Evolutionary conservation across 2,113 vertebrate genomes (phyloP).

Genomic region (Poeciliopsis turrubarensis): DNA sequence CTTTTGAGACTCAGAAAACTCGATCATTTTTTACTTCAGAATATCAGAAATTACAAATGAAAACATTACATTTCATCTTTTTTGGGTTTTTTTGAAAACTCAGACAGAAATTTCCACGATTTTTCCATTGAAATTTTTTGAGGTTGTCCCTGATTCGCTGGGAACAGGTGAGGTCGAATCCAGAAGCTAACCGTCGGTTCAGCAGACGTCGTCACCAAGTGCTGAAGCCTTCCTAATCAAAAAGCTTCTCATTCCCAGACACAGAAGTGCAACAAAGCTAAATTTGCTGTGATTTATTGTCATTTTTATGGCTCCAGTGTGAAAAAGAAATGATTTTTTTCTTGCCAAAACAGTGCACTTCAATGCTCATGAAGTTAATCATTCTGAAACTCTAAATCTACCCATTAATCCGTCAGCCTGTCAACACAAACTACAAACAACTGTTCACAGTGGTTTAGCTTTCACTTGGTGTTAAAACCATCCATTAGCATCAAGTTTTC

Average conservation of each 20-base stretch:
- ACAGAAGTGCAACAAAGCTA: background rate
- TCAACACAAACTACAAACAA: slow-evolving; percentile 9
- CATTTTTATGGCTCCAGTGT: slow-evolving; percentile 26
- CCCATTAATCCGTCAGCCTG: slow-evolving; percentile 18
- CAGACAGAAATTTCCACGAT: too few relatives aligned
- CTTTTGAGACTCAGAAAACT: too few relatives aligned
- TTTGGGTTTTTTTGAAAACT: too few relatives aligned
- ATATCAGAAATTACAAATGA: too few relatives aligned
- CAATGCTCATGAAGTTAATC: slow-evolving; percentile 1
- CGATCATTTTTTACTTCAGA: too few relatives aligned
- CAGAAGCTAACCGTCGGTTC: slow-evolving; percentile 52
- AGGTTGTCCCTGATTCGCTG: too few relatives aligned
- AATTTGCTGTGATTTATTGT: background rate
- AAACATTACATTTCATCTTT: too few relatives aligned
- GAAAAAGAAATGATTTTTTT: slow-evolving; percentile 9
- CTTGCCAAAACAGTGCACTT: slow-evolving; percentile 31
- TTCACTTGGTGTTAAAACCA: background rate
- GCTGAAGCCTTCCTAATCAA: slow-evolving; percentile 38
- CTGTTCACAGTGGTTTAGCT: background rate
- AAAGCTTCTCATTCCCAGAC: background rate
- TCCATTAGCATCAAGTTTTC: background rate
- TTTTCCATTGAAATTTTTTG: too few relatives aligned
- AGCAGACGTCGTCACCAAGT: slow-evolving; percentile 33
- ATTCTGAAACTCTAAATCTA: slow-evolving; percentile 9
- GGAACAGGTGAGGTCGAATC: slow-evolving; percentile 9